A percentile compares a stretch with the other conserved stretches of the same genome.
phyloP scores from a whole-genome alignment of 2,797 vertebrate species.

The Pteropus rufus region DNA sequence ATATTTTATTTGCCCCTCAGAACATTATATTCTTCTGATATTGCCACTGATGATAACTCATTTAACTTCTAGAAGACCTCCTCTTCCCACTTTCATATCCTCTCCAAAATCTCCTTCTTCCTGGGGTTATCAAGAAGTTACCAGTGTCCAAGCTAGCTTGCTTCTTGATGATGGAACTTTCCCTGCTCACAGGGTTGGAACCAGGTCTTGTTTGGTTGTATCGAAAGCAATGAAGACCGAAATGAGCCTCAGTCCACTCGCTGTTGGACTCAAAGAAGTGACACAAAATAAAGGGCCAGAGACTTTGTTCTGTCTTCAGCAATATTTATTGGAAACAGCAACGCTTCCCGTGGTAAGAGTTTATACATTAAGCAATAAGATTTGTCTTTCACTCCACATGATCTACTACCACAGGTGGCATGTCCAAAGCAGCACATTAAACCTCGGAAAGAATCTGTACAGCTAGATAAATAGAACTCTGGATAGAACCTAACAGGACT shows the following conservation, averaged over 20 bases:
- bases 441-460: constrained; percentile 81
- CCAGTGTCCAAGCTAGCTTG: not conserved
- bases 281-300: constrained; percentile 55
- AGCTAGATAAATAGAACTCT: constrained; percentile 88
- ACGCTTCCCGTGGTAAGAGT: constrained; percentile 81
- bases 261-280: constrained; percentile 16
- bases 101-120: not conserved
- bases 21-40: not conserved
- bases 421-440: constrained; percentile 82
- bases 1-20: not conserved
- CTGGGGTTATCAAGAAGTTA: not conserved
- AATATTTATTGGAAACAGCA: constrained; percentile 86
- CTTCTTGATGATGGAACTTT: not conserved
- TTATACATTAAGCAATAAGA: constrained; percentile 83
- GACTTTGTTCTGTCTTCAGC: constrained; percentile 77
- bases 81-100: not conserved
- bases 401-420: constrained; percentile 81
- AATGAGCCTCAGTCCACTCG: not conserved
- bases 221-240: not conserved
- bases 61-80: not conserved
- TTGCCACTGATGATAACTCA: not conserved
- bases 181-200: not conserved
- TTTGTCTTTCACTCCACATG: constrained; percentile 82
- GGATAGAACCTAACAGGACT: constrained; percentile 77
- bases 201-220: not conserved